Percentiles rank a stretch among this genome's conserved stretches.
phyloP scores from a whole-genome alignment of 2,888 invertebrate genomes.

The Drosophila pseudotakahashii region DNA sequence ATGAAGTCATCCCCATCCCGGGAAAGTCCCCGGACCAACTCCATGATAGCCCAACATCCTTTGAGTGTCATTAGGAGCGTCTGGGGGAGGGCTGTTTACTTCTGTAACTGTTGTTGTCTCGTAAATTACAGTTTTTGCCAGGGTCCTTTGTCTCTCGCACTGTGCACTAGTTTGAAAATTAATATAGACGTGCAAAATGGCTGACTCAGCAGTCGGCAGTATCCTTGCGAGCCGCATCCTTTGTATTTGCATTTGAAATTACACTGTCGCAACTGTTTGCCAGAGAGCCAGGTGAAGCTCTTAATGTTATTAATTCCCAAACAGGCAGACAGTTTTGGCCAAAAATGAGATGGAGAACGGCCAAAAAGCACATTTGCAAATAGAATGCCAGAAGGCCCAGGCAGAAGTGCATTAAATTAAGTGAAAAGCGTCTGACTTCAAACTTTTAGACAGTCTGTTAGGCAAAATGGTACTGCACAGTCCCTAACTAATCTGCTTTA shows the following conservation, averaged over 20 bases:
- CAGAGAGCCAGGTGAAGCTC: conserved; percentile 31
- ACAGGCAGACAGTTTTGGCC: conserved; percentile 9
- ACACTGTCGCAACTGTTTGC: conserved; percentile 33
- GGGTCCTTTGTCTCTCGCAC: conserved; percentile 25
- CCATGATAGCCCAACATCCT: conserved; percentile 36
- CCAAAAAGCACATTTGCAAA: conserved; percentile 30
- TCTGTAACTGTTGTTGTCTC: conserved; percentile 53
- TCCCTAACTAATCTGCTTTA: not conserved
- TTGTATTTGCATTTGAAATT: conserved; percentile 40
- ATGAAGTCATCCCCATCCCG: conserved; percentile 43
- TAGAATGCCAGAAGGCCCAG: conserved; percentile 7
- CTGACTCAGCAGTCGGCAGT: conserved; percentile 13
- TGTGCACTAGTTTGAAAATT: conserved; percentile 35
- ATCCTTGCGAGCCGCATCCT: conserved; percentile 9
- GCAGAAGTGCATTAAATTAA: conserved; percentile 21
- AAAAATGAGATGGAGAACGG: not conserved
- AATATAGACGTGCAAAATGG: conserved; percentile 48
- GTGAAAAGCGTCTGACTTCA: conserved; percentile 4
- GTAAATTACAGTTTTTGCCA: conserved; percentile 47
- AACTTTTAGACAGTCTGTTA: not conserved
- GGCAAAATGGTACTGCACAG: not conserved
- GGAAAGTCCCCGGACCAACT: not conserved
- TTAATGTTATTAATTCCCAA: conserved; percentile 40
- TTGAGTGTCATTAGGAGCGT: conserved; percentile 39
- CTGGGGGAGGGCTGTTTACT: conserved; percentile 39